Evolutionary conservation across 2,113 vertebrate genomes (phyloP).

Genomic region (Pica pica): DNA sequence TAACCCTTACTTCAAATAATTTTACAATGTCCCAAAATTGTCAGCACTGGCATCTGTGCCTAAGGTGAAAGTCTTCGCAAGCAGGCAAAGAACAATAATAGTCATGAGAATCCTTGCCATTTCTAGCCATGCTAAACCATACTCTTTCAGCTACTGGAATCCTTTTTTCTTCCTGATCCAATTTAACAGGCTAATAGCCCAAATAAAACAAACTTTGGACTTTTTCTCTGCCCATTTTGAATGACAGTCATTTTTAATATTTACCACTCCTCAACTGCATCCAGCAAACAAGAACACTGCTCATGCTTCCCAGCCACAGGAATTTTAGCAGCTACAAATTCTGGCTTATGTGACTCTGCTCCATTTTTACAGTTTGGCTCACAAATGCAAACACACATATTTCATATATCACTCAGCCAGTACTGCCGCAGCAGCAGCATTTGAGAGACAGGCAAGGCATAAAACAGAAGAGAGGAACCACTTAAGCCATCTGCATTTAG

Average conservation of each 20-base stretch:
- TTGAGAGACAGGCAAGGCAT: not conserved
- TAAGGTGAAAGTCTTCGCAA: not conserved
- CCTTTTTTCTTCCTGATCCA: not conserved
- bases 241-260: not conserved
- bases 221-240: not conserved
- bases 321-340: not conserved
- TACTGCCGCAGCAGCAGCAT: not conserved
- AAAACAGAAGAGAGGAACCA: not conserved
- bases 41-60: not conserved
- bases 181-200: not conserved
- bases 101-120: not conserved
- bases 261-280: not conserved
- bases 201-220: not conserved
- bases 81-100: not conserved
- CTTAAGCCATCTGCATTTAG: slow-evolving; percentile 10
- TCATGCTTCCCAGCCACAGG: not conserved
- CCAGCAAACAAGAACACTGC: not conserved
- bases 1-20: not conserved
- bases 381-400: not conserved
- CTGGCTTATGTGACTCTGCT: not conserved
- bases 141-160: not conserved
- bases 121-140: not conserved
- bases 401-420: not conserved
- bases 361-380: slow-evolving; percentile 19
- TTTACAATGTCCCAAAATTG: not conserved